These are phyloP conservation scores for Pogonus chalceus DNA, from an alignment of 1,140 invertebrate genomes.

Conservation along the genomic window DNA sequence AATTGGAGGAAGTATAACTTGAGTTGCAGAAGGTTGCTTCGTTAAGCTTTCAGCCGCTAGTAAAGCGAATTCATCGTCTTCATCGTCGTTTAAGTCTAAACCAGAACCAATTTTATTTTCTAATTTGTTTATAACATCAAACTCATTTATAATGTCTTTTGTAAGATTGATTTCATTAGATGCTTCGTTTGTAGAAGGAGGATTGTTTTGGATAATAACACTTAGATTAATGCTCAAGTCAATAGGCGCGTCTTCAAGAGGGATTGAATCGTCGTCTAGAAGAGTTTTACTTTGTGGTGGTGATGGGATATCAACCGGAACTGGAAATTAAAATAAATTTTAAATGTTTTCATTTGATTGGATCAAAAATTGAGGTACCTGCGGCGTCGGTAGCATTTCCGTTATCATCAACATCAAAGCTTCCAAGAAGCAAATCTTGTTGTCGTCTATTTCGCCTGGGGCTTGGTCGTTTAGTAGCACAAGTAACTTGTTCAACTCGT, in stretches of 20 bases:
- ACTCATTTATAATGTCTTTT: constrained; percentile 37
- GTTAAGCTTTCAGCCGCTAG: constrained; percentile 60
- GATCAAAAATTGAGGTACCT: too few species aligned
- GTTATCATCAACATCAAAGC: constrained; percentile 41
- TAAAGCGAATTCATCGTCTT: constrained; percentile 64
- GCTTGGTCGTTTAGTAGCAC: constrained; percentile 38
- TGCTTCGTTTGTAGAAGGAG: neutral
- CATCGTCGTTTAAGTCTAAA: constrained; percentile 35
- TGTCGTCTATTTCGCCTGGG: constrained; percentile 40
- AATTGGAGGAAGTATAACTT: constrained; percentile 21
- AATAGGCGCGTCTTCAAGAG: constrained; percentile 49
- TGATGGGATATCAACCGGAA: constrained; percentile 17
- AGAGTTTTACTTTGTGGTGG: constrained; percentile 48
- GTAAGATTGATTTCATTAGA: too few species aligned
- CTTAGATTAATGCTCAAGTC: constrained; percentile 34
- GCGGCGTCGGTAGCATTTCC: constrained; percentile 23
- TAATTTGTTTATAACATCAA: constrained; percentile 37
- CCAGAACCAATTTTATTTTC: neutral
- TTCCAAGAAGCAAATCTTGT: constrained; percentile 58
- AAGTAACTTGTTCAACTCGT: constrained; percentile 55
- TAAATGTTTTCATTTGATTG: too few species aligned
- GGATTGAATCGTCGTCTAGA: constrained; percentile 59
- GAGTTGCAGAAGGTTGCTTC: constrained; percentile 38
- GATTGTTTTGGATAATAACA: neutral
- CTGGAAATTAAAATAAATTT: too few species aligned